Percentiles rank a stretch among this genome's conserved stretches.
phyloP scores from a whole-genome alignment of 1,140 invertebrate genomes.

The Camponotus pennsylvanicus region DNA sequence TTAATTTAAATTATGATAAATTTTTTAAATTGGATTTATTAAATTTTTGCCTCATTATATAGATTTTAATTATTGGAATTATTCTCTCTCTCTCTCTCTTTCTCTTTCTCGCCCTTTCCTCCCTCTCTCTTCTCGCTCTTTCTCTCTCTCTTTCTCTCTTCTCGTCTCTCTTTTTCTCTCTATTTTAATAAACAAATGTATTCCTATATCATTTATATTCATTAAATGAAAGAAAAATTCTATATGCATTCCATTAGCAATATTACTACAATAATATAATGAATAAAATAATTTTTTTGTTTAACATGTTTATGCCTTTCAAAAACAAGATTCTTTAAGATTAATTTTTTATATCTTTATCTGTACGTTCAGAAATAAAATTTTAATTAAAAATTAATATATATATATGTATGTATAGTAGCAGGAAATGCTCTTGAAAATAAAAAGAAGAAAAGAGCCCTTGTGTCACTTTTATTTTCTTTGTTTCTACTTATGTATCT shows the following conservation, averaged over 20 bases:
- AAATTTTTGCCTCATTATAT: not conserved
- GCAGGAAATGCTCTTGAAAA: not conserved
- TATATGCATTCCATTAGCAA: slow-evolving; percentile 2
- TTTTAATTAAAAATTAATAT: not conserved
- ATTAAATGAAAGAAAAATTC: not conserved
- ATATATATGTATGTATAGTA: no score
- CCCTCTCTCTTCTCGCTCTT: no score
- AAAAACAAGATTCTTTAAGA: not conserved
- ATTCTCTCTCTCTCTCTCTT: not conserved
- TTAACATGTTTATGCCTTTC: not conserved
- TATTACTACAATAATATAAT: not conserved
- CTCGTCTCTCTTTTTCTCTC: not conserved
- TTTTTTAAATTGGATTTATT: not conserved
- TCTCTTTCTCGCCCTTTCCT: not conserved
- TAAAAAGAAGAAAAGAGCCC: not conserved
- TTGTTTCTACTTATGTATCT: slow-evolving; percentile 14
- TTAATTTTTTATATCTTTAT: not conserved
- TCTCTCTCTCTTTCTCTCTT: not conserved
- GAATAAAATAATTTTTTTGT: not conserved
- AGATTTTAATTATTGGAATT: not conserved
- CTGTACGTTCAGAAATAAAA: not conserved
- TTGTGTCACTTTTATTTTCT: not conserved
- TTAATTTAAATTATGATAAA: slow-evolving; percentile 15
- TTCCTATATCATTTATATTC: not conserved
- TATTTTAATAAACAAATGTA: not conserved